phyloP scores from a whole-genome alignment of 2,113 vertebrate genomes.

The Manacus vitellinus region DNA sequence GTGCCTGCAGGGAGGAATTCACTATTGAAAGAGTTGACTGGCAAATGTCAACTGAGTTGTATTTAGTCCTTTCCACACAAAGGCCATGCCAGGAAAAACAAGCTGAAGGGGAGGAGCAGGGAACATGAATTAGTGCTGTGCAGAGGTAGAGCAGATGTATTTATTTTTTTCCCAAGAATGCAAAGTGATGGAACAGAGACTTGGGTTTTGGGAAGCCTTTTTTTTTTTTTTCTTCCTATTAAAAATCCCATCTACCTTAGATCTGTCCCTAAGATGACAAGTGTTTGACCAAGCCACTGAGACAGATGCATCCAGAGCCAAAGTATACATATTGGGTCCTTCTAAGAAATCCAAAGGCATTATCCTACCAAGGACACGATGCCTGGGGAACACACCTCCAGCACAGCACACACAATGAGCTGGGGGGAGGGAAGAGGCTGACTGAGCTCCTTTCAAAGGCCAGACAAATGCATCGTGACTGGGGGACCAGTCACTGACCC shows the following conservation, averaged over 20 bases:
- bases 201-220: too few relatives aligned
- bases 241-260: not conserved
- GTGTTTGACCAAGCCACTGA: not conserved
- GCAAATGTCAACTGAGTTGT: not conserved
- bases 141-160: not conserved
- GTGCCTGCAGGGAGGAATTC: not conserved
- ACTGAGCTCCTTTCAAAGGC: not conserved
- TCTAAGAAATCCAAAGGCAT: not conserved
- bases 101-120: not conserved
- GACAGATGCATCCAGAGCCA: not conserved
- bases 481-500: not conserved
- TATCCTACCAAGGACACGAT: not conserved
- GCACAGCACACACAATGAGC: not conserved
- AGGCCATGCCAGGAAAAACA: not conserved
- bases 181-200: not conserved
- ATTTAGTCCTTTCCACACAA: not conserved
- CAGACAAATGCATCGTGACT: rapidly evolving
- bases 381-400: not conserved
- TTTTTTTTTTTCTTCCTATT: not conserved
- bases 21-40: not conserved
- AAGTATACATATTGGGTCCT: not conserved
- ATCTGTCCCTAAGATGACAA: not conserved
- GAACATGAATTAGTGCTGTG: not conserved
- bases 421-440: not conserved
- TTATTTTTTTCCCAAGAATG: not conserved